Conservation (phyloP, 2,888 invertebrate species). For the Morpho helenor region DNA sequence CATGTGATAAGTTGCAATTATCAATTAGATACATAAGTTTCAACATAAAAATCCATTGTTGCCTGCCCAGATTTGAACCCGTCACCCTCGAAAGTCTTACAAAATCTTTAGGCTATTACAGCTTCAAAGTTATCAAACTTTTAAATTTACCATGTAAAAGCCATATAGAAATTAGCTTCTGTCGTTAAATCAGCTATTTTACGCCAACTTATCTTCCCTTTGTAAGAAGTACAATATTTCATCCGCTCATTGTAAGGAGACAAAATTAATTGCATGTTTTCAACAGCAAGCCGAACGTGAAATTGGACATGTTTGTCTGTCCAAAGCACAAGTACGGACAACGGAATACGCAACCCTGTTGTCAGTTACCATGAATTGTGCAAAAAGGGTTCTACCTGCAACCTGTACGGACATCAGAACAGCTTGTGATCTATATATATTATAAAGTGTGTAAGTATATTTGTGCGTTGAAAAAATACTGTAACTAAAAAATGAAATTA, state of each 20-base stretch:
- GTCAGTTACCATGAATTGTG: constrained; percentile 63
- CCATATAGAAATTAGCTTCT: constrained; percentile 12
- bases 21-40: too few relatives aligned
- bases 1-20: too few relatives aligned
- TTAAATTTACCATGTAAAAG: constrained; percentile 8
- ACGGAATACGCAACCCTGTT: constrained; percentile 40
- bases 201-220: constrained; percentile 43
- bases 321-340: constrained; percentile 50
- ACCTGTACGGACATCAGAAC: constrained; percentile 34
- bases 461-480: too few relatives aligned
- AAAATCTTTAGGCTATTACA: neutral
- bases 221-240: constrained; percentile 43
- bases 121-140: neutral
- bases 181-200: constrained; percentile 49
- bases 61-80: too few relatives aligned
- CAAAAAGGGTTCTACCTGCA: constrained; percentile 76
- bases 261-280: constrained; percentile 69
- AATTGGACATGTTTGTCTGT: constrained; percentile 65
- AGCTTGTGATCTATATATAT: constrained; percentile 12
- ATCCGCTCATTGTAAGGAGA: constrained; percentile 55
- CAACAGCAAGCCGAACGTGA: constrained; percentile 64
- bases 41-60: too few relatives aligned
- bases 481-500: too few relatives aligned
- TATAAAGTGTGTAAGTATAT: too few relatives aligned
- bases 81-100: too few relatives aligned